Evolutionary conservation across 1,140 invertebrate species (phyloP), one percentile per base, ranked within the genome.

Genomic region (Nixonia krombeini): DNA sequence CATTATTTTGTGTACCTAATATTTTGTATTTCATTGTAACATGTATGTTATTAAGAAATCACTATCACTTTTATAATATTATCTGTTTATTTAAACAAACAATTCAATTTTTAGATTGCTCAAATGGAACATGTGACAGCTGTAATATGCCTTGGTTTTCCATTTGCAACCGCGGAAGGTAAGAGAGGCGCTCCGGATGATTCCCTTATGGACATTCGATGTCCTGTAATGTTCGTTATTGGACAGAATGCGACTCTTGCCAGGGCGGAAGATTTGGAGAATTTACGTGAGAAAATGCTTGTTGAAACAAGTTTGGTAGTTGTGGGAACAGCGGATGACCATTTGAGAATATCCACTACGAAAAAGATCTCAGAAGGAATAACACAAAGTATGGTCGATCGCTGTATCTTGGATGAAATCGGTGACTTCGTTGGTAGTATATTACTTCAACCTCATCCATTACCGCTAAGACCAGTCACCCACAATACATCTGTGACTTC

Each of bases 381-480:
- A 10, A 96, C 93, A 0, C 94, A 96, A 75, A 86, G 88, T 17
- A 92, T 94, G 86, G 92, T 95, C 0, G 94, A 96, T 76, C 85
- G 91, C 29, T 91, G 90, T 77, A 90, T 96, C 45, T 77, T 92
- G 57, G 89, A 90, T 64, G 89, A 91, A 72, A 82, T 91, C 18
- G 88, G 84, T 0, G 89, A 90, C 42, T 90, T 90, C 76, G 75
- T 90, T 0, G 88, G 86, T 9, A 86, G 83, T 12, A 86, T 90
- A 13, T 66, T 91, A 13, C 67, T 87, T 6, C 88, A 89, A 64
- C 89, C 89, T 1, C 88, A 87, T 61, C 89, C 89, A 3, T 73
- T 90, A 2, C 88, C 89, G 9, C 64, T 88, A 35, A 81, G 88
- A 26, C 75, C 86, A 5, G 64, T 78, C 33, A 70, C 75, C 12